Evolutionary conservation across 2,113 vertebrate genomes (phyloP).

Genomic region (Oophaga pumilio): DNA sequence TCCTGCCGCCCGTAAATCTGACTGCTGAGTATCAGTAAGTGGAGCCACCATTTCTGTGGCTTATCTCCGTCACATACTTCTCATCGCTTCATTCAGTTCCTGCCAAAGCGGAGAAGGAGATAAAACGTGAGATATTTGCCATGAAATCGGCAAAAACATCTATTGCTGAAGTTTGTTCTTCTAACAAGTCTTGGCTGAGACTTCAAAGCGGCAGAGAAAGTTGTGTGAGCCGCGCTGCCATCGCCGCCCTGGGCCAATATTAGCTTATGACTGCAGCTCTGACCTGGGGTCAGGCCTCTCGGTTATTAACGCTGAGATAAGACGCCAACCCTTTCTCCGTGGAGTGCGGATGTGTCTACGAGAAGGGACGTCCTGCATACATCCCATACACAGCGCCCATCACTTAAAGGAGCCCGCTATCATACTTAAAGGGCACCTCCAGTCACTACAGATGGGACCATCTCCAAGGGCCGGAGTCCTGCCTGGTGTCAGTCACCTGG

Average conservation of each 20-base stretch:
- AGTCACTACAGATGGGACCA: too few relatives aligned
- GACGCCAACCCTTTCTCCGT: neutral
- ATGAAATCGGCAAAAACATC: slow-evolving; percentile 35
- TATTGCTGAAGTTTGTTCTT: slow-evolving; percentile 28
- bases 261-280: slow-evolving; percentile 18
- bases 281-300: slow-evolving; percentile 37
- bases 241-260: slow-evolving; percentile 42
- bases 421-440: neutral
- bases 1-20: neutral
- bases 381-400: neutral
- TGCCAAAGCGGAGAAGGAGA: slow-evolving; percentile 38
- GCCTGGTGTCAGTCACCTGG: too few relatives aligned
- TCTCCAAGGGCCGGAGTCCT: too few relatives aligned
- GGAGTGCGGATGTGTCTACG: neutral
- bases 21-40: slow-evolving; percentile 1
- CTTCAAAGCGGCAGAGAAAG: slow-evolving; percentile 44
- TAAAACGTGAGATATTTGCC: slow-evolving; percentile 51
- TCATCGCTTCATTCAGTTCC: slow-evolving; percentile 11
- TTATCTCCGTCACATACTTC: slow-evolving; percentile 32
- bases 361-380: neutral
- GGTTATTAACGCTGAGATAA: slow-evolving; percentile 5
- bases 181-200: slow-evolving; percentile 35
- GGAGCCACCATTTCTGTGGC: slow-evolving; percentile 18
- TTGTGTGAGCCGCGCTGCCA: neutral
- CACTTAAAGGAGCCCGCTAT: neutral